Evolutionary conservation across 2,888 invertebrate genomes (phyloP).

Genomic region (Plusia festucae): DNA sequence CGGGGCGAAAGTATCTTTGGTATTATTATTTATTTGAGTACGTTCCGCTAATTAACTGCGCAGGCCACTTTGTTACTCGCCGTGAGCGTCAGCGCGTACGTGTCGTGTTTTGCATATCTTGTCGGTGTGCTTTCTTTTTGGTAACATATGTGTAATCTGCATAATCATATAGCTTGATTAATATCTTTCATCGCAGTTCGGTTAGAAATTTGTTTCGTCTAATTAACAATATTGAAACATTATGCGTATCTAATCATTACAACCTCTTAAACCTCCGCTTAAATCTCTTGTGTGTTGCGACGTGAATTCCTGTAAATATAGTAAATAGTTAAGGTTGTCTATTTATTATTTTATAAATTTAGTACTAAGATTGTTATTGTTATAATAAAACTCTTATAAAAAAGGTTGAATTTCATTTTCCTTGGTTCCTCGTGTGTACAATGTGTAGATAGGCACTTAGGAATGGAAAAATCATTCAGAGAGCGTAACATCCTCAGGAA

Average conservation of each 20-base stretch:
- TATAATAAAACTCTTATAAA: slow-evolving; percentile 66
- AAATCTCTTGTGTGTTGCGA: slow-evolving; percentile 60
- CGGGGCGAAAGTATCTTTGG: slow-evolving; percentile 63
- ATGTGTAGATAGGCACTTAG: slow-evolving; percentile 24
- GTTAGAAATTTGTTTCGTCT: slow-evolving; percentile 59
- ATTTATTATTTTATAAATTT: slow-evolving; percentile 80
- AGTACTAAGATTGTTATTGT: slow-evolving; percentile 76
- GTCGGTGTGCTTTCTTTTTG: slow-evolving; percentile 76
- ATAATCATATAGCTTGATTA: slow-evolving; percentile 69
- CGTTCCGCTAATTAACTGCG: slow-evolving; percentile 75
- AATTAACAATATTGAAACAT: slow-evolving; percentile 35
- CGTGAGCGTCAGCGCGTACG: slow-evolving; percentile 52
- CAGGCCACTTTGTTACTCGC: slow-evolving; percentile 64
- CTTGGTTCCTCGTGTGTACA: slow-evolving; percentile 11
- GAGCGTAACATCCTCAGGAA: slow-evolving; percentile 66
- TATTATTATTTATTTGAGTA: slow-evolving; percentile 74
- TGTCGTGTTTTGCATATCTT: slow-evolving; percentile 65
- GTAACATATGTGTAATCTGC: slow-evolving; percentile 69
- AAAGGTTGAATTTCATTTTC: slow-evolving; percentile 47
- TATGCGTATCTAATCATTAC: slow-evolving; percentile 37
- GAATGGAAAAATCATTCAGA: slow-evolving; percentile 56
- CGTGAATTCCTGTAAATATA: slow-evolving; percentile 86
- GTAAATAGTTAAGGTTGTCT: slow-evolving; percentile 73
- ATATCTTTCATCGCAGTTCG: slow-evolving; percentile 53
- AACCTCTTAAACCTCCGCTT: slow-evolving; percentile 39